Conservation (phyloP, 2,888 invertebrate genomes). For the Drosophila nr. perissopoda region DNA sequence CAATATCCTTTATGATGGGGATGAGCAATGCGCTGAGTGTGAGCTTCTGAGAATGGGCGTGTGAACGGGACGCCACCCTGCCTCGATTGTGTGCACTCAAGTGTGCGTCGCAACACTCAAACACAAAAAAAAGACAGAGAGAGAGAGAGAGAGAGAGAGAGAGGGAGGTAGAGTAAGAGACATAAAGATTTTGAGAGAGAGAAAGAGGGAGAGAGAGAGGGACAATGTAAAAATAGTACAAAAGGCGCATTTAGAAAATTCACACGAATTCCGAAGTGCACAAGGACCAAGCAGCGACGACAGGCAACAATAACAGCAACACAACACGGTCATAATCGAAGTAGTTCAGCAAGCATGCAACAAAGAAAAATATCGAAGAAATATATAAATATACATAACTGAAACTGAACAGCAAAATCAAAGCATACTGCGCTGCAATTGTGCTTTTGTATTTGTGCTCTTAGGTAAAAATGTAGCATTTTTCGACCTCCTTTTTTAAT, state of each 20-base stretch:
- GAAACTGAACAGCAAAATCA: conserved; percentile 75
- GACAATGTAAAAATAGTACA: conserved; percentile 44
- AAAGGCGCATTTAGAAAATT: conserved; percentile 69
- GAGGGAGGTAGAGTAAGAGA: not conserved
- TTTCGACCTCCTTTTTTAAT: conserved; percentile 19
- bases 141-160: conserved; percentile 2
- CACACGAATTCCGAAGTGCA: conserved; percentile 65
- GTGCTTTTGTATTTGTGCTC: conserved; percentile 6
- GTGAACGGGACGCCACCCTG: conserved; percentile 33
- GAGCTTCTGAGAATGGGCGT: conserved; percentile 18
- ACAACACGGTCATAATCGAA: conserved; percentile 65
- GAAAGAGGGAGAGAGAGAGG: conserved; percentile 1
- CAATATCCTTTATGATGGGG: conserved; percentile 54
- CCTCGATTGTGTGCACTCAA: conserved; percentile 69
- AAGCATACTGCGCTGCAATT: conserved; percentile 64
- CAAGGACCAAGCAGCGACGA: conserved; percentile 6
- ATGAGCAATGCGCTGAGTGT: conserved; percentile 14
- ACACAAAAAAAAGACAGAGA: conserved; percentile 8
- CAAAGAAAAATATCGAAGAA: conserved; percentile 10
- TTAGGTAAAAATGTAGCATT: conserved; percentile 9
- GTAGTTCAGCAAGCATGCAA: conserved; percentile 46
- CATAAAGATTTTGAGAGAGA: not conserved
- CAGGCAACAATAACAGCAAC: conserved; percentile 29
- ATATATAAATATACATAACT: conserved; percentile 26
- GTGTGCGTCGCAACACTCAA: conserved; percentile 67